These are phyloP conservation scores for Notoglanidium macrostoma DNA, from an alignment of 2,797 vertebrate species.

Conservation along the genomic window DNA sequence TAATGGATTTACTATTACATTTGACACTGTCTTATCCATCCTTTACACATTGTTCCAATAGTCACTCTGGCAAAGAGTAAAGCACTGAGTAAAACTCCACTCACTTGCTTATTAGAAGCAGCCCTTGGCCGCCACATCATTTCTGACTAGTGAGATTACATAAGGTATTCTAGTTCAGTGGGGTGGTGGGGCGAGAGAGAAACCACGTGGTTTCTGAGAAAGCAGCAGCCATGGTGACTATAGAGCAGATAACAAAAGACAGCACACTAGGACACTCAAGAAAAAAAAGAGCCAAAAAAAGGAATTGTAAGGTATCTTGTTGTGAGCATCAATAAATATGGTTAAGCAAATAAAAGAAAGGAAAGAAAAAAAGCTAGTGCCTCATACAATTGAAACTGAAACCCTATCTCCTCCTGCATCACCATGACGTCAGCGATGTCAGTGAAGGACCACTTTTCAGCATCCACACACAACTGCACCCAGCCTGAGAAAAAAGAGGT, in stretches of 20 bases:
- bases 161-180: background rate
- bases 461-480: conserved; percentile 14
- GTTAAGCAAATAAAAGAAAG: background rate
- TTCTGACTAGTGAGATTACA: background rate
- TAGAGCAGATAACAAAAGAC: background rate
- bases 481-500: background rate
- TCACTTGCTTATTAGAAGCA: background rate
- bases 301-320: background rate
- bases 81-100: background rate
- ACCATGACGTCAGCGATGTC: background rate
- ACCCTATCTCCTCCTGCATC: background rate
- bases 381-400: conserved; percentile 5
- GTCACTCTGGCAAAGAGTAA: background rate
- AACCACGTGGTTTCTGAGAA: background rate
- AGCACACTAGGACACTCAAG: background rate
- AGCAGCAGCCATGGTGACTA: background rate
- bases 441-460: background rate
- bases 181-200: too few relatives aligned
- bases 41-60: background rate
- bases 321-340: background rate
- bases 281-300: background rate
- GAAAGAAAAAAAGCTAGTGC: background rate
- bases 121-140: background rate
- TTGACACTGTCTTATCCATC: background rate
- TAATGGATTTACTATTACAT: background rate